Base-by-base conservation (phyloP, 2,888 invertebrate genomes). In the Trichacis sp. region DNA sequence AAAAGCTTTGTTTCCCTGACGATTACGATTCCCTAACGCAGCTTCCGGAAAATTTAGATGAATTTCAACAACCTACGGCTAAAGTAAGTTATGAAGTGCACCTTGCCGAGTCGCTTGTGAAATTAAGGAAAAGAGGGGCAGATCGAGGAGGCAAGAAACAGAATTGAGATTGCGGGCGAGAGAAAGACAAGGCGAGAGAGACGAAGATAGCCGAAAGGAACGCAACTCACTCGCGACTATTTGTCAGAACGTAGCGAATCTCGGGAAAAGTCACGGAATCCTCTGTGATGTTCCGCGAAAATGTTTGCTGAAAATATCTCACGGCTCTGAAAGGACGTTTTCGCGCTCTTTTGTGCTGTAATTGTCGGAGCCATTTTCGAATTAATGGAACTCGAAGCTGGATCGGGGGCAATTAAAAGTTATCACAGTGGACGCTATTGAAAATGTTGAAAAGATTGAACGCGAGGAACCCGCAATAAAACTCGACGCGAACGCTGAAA, bases 171-270 rank as follows among this genome's bases (percentile, higher is more conserved):
- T 24, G 24, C 18, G 40, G 50, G 53, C 15, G 24, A 53, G 45
- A 19, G 18, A 40, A 56, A 9, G 50, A 19, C 49, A 36, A 20
- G 12, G 40, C 38, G 45, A 38, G 38, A 47, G 33, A 57, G 40
- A 38, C 46, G 53, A 17, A 50, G 46, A 24, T 24, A 24, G 8
- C 24, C 24, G 33, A 33, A 46, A 33, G 60, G 60, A 67, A 55
- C 64, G 54, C 58, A 38, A 45, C 38, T 62, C 70, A 72, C 73
- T 77, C 73, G 71, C 46, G 51, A 72, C 75, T 73, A 78, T 79
- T 77, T 78, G 76, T 78, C 78, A 73, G 71, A 64, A 24, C 65
- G 75, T 76, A 71, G 76, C 71, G 73, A 77, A 77, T 78, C 73
- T 76, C 63, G 51, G 45, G 51, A 52, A 62, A 62, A 59, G 24